Evolutionary conservation across 2,113 vertebrate genomes (phyloP), one percentile per base, ranked within the genome.

Genomic region (Microtus oregoni): DNA sequence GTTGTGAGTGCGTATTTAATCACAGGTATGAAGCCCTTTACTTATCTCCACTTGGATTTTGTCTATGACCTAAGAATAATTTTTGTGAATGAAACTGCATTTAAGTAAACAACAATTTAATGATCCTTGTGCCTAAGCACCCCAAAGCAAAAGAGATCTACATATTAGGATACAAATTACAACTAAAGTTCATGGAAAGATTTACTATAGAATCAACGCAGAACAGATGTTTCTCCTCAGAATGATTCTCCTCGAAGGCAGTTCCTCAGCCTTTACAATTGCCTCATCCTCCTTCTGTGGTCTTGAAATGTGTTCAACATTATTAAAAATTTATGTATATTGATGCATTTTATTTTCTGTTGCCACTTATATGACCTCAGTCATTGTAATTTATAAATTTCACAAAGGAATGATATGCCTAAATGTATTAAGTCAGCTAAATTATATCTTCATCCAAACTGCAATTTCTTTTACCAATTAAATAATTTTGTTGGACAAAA

Each of bases 401-500:
- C 92, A 87, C 96, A 87, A 97, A 94, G 94, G 92, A 95, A 91
- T 97, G 89, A 95, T 95, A 89, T 86, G 90, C 92, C 97, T 96
- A 97, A 96, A 96, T 96, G 26, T 77, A 94, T 97, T 96, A 98
- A 98, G 68, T 92, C 32, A 95, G 86, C 55, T 94, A 95, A 97
- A 96, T 92, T 97, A 73, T 97, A 83, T 86, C 93, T 96, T 97
- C 94, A 96, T 93, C 92, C 93, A 96, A 96, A 95, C 47, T 96
- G 68, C 95, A 94, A 94, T 96, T 97, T 97, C 88, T 97, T 96
- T 89, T 92, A 97, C 95, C 95, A 97, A 97, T 98, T 97, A 98
- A 97, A 97, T 96, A 95, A 95, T 97, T 98, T 97, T 97, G 97
- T 96, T 97, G 95, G 91, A 94, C 86, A 95, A 95, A 97, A 95